Evolutionary conservation across 2,113 vertebrate species (phyloP).

Genomic region (Galeopterus variegatus): DNA sequence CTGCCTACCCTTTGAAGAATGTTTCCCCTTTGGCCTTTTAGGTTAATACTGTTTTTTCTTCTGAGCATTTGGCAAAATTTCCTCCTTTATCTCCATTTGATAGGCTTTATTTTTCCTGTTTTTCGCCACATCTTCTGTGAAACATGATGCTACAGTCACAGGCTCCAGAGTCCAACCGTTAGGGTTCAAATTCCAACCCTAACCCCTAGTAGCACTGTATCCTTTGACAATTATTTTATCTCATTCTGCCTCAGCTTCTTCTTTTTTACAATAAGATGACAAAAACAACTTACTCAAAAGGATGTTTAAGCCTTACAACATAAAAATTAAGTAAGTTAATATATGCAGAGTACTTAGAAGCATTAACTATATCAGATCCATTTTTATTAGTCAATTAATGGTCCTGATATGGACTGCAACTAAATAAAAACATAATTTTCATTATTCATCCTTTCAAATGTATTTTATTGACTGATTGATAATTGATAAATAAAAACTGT

Average conservation of each 20-base stretch:
- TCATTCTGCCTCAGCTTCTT: background rate
- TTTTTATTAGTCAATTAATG: conserved; percentile 7
- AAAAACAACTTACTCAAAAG: background rate
- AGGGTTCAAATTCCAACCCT: background rate
- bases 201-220: background rate
- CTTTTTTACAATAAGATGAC: background rate
- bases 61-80: background rate
- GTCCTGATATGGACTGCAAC: background rate
- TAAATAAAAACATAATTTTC: background rate
- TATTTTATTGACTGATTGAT: background rate
- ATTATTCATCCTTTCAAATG: background rate
- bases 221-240: background rate
- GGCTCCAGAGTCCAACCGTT: background rate
- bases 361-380: background rate
- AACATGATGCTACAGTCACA: background rate
- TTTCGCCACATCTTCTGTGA: background rate
- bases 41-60: background rate
- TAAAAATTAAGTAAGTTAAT: background rate
- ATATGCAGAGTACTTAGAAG: background rate
- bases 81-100: background rate
- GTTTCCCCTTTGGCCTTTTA: background rate
- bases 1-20: background rate
- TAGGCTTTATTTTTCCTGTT: background rate
- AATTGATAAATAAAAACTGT: background rate
- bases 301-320: background rate